phyloP scores from a whole-genome alignment of 1,140 invertebrate species.

The fruit fly (Drosophila melanogaster) region Release_6_plus_ISO1_MT NT_033779.5:11694001-11694500 shows the following conservation, averaged over 20 bases:
- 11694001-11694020: background rate
- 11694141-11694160: slow-evolving; percentile 59
- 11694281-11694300: slow-evolving; percentile 50
- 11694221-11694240: slow-evolving; percentile 31
- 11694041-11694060: slow-evolving; percentile 69
- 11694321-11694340: slow-evolving; percentile 82
- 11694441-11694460: slow-evolving; percentile 79
- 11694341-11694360: slow-evolving; percentile 61
- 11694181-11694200: background rate
- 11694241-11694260: slow-evolving; percentile 43
- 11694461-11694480: slow-evolving; percentile 69
- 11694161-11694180: slow-evolving; percentile 73
- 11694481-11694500: slow-evolving; percentile 52
- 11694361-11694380: slow-evolving; percentile 70
- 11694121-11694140: slow-evolving; percentile 64
- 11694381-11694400: slow-evolving; percentile 5
- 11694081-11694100: slow-evolving; percentile 64
- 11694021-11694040: slow-evolving; percentile 4
- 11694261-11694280: slow-evolving; percentile 19
- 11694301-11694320: slow-evolving; percentile 59
- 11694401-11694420: slow-evolving; percentile 57
- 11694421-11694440: slow-evolving; percentile 60
- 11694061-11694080: slow-evolving; percentile 70
- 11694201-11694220: slow-evolving; percentile 20
- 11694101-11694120: slow-evolving; percentile 18